Percentiles rank a stretch among this genome's conserved stretches.
Evolutionary conservation across 2,888 invertebrate genomes (phyloP).

Genomic region (Campoletis raptor): DNA sequence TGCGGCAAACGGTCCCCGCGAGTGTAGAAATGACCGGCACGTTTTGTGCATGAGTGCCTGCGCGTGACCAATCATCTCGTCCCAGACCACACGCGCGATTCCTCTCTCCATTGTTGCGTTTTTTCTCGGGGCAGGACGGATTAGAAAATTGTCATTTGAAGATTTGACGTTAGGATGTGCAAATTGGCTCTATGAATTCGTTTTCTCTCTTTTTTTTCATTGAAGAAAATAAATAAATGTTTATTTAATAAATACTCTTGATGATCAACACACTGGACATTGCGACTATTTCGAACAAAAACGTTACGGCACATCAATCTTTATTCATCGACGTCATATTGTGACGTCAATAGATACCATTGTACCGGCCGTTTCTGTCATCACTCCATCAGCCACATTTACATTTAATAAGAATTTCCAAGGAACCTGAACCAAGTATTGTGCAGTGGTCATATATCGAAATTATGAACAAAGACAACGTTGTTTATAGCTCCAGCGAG

Average conservation of each 20-base stretch:
- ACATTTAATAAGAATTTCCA: neutral
- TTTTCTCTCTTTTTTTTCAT: neutral
- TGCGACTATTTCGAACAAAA: neutral
- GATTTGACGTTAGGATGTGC: conserved; percentile 19
- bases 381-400: neutral
- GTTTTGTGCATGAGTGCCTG: conserved; percentile 56
- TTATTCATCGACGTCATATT: neutral
- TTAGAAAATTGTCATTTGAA: conserved; percentile 14
- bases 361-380: neutral
- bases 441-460: neutral
- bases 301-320: neutral
- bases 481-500: neutral
- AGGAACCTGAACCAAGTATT: neutral
- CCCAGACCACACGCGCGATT: conserved; percentile 63
- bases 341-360: neutral
- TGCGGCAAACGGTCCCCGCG: conserved; percentile 54
- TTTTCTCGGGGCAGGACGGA: conserved; percentile 8
- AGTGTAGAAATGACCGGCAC: conserved; percentile 48
- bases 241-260: neutral
- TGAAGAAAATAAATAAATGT: neutral
- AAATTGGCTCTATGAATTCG: neutral
- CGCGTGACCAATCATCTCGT: conserved; percentile 65
- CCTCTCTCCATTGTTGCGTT: conserved; percentile 25
- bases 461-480: neutral
- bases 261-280: neutral